Evolutionary conservation across 2,113 vertebrate species (phyloP), one percentile per base, ranked within the genome.

Genomic region (Todiramphus saurophagus): DNA sequence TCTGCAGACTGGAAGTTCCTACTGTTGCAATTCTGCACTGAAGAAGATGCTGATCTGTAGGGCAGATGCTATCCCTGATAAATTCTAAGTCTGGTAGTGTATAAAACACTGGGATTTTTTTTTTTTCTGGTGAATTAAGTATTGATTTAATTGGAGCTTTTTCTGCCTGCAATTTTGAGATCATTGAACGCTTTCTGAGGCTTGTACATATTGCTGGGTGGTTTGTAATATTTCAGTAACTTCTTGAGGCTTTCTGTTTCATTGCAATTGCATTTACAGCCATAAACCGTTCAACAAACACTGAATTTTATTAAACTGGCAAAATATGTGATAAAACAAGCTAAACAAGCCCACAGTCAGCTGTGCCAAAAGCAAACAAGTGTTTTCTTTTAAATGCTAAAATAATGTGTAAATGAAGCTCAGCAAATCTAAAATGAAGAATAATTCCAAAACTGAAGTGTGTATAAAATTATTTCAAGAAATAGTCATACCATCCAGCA

Each of bases 271-370:
- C 83, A 79, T 94, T 95, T 93, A 69, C 58, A 91, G 84, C 89
- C 93, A 94, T 96, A 96, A 96, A 91, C 76, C 84, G 81, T 91
- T 93, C 87, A 91, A 89, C 83, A 96, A 96, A 95, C 53, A 91
- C 77, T 76, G 84, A 94, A 78, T 89, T 94, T 96, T 96, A 96
- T 96, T 97, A 96, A 97, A 94, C 87, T 95, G 84, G 89, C 48
- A 91, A 97, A 95, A 94, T 89, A 95, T 50, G 58, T 82, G 87
- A 95, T 91, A 94, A 91, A 94, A 83, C 44, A 95, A 94, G 70
- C 62, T 87, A 76, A 95, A 84, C 20, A 94, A 95, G 81, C 55
- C 69, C 21, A 28, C 74, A 78, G 89, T 84, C 53, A 82, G 33
- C 66, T 89, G 30, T 68, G 93, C 89, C 93, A 94, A 94, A 96